A percentile compares a stretch with the other conserved stretches of the same genome.
phyloP scores from a whole-genome alignment of 2,888 invertebrate species.

The Caenorhabditis uteleia region DNA sequence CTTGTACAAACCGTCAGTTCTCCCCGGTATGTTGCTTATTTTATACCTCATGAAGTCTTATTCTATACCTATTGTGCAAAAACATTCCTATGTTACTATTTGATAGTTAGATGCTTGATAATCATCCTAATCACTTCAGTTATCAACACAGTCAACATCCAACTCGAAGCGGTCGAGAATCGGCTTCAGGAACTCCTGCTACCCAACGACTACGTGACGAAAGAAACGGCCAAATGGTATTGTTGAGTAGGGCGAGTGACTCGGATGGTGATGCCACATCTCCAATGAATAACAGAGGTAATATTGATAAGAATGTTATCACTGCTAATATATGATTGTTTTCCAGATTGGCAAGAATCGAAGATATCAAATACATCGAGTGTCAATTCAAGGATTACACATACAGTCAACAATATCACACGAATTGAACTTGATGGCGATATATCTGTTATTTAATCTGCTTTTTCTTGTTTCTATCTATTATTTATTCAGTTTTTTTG shows the following conservation, averaged over 20 bases:
- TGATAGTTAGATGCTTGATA: too few species aligned
- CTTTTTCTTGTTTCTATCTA: not conserved
- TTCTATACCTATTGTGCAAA: too few species aligned
- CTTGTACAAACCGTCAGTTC: not conserved
- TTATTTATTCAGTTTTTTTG: not conserved
- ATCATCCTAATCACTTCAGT: conserved; percentile 6
- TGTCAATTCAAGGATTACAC: conserved; percentile 33
- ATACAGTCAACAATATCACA: conserved; percentile 58
- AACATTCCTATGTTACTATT: too few species aligned
- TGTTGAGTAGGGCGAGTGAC: conserved; percentile 31
- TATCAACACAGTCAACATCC: conserved; percentile 22
- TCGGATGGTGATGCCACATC: conserved; percentile 32
- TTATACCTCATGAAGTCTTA: not conserved
- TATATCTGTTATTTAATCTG: conserved; percentile 28
- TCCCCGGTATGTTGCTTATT: conserved; percentile 5
- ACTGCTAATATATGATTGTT: conserved; percentile 4
- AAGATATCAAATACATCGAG: conserved; percentile 2
- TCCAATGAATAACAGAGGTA: conserved; percentile 1
- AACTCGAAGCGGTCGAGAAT: conserved; percentile 18
- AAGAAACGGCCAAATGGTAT: conserved; percentile 36
- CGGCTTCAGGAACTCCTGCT: conserved; percentile 5
- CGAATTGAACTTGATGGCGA: conserved; percentile 57
- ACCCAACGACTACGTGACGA: conserved; percentile 37
- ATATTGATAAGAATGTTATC: not conserved
- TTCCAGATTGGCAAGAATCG: not conserved